Evolutionary conservation across 2,113 vertebrate species (phyloP).

Genomic region (Zootoca vivipara): DNA sequence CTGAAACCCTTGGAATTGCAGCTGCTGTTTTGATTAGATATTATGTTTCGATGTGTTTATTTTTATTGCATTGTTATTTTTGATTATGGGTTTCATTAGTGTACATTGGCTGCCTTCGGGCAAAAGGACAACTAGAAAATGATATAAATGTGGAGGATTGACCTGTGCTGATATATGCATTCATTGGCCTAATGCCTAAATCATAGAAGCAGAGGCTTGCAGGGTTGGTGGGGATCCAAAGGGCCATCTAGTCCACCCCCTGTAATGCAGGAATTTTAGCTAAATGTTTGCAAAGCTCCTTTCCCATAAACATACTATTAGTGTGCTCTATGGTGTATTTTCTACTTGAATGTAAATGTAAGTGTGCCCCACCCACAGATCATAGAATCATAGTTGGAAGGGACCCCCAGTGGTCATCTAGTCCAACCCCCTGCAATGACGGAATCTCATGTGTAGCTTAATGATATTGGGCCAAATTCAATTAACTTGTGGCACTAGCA

Average conservation of each 20-base stretch:
- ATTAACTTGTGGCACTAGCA: too few species aligned
- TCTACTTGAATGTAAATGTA: not conserved
- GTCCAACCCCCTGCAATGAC: too few species aligned
- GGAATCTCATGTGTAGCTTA: too few species aligned
- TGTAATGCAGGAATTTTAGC: too few species aligned
- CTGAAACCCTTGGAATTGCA: not conserved
- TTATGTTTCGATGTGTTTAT: not conserved
- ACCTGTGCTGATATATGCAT: not conserved
- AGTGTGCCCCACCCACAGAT: too few species aligned
- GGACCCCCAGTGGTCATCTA: too few species aligned
- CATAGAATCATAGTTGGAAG: too few species aligned
- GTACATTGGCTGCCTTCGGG: not conserved
- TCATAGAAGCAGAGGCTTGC: too few species aligned
- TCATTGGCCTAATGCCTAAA: too few species aligned
- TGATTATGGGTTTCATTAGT: not conserved
- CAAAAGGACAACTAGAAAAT: not conserved
- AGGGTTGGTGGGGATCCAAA: too few species aligned
- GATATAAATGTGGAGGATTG: not conserved
- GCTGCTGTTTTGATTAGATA: not conserved
- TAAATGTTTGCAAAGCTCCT: not conserved
- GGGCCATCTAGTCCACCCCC: too few species aligned
- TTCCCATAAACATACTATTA: not conserved
- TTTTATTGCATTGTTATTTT: not conserved
- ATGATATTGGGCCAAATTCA: too few species aligned
- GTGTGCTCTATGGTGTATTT: not conserved